Base-by-base conservation (phyloP, 1,140 invertebrate species). In the Drosophila lacertosa region DNA sequence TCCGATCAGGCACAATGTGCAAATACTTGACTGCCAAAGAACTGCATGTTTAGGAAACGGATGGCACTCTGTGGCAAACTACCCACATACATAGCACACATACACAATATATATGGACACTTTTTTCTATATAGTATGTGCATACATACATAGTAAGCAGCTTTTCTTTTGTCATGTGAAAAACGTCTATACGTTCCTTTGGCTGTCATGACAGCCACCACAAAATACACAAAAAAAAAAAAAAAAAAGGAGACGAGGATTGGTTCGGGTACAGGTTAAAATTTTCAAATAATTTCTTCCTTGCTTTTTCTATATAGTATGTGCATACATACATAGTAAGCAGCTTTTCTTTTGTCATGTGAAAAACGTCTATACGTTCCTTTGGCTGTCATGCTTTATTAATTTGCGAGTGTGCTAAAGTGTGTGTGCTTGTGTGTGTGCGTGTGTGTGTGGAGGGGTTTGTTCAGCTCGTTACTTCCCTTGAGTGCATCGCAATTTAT, bases 211-310 rank as follows among this genome's bases (percentile, higher is more conserved):
- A 65, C 77, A 77, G 58, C 77, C 32, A 65, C 70, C 76, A 39
- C 47, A 62, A 48, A 37, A 39, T 57, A 29, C 26, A 29, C 26
- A n/a, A n/a, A n/a, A n/a, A n/a, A n/a, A n/a, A n/a, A n/a, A n/a
- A n/a, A n/a, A n/a, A n/a, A n/a, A 4, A 26, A 1, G 11, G 33
- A 55, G 32, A 33, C 22, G 57, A 57, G 68, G 40, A 42, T 13
- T 13, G 40, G 50, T 35, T 42, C 42, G 45, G 26, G 20, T 35
- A 47, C 51, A 44, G 57, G 57, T 15, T 26, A 62, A 86, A 74
- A 58, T 80, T 86, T 80, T 84, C 64, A 76, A 86, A 84, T 67
- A 84, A 79, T 84, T 80, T 73, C 22, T 42, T n/a, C n/a, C n/a
- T n/a, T n/a, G n/a, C n/a, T 15, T 15, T n/a, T 20, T 18, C 3